Evolutionary conservation across 2,888 invertebrate genomes (phyloP).

Genomic region (Geophilus truncorum): DNA sequence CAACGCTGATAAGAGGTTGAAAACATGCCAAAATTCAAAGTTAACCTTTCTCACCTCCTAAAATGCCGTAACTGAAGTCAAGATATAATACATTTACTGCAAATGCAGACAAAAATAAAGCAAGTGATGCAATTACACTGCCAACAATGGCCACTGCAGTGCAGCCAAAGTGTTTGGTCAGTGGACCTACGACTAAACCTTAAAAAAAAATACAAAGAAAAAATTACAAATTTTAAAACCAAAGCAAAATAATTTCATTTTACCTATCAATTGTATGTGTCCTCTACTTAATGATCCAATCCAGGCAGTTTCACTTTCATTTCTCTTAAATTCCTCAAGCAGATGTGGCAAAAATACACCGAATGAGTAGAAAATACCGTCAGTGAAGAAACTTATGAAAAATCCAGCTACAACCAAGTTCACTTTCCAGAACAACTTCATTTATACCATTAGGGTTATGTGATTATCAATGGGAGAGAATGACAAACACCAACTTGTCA

Average conservation of each 20-base stretch:
- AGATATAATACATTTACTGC: background rate
- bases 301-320: background rate
- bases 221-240: background rate
- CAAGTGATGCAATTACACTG: background rate
- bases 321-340: background rate
- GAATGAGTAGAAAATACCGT: conserved; percentile 28
- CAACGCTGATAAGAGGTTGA: too few relatives aligned
- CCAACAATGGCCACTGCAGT: background rate
- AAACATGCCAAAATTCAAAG: background rate
- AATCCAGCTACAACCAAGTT: conserved; percentile 14
- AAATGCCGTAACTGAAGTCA: conserved; percentile 16
- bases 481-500: too few relatives aligned
- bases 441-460: background rate
- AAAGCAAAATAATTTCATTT: background rate
- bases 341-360: background rate
- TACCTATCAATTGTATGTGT: conserved; percentile 23
- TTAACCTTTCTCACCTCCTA: background rate
- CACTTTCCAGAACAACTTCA: background rate
- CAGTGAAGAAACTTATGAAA: background rate
- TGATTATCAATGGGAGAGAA: too few relatives aligned
- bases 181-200: conserved; percentile 21
- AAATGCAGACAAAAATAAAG: background rate
- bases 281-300: conserved; percentile 20
- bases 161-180: conserved; percentile 3
- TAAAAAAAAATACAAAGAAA: background rate